A percentile compares a stretch with the other conserved stretches of the same genome.
Evolutionary conservation across 2,888 invertebrate genomes (phyloP).

Genomic region (Nemotelus pantherinus): DNA sequence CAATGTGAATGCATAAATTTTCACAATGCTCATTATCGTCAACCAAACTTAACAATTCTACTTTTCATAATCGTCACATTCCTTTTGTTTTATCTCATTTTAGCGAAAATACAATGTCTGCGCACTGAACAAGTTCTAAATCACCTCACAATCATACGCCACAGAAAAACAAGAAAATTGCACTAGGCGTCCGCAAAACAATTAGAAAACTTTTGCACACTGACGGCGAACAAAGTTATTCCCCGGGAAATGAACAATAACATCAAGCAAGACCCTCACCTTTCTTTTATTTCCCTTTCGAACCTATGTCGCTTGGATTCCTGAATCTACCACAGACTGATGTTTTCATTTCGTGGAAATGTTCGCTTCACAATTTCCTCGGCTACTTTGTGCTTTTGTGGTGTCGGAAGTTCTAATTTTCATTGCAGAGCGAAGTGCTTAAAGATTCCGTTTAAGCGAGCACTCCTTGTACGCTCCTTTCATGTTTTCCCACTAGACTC

Average conservation of each 20-base stretch:
- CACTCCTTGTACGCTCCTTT: not conserved
- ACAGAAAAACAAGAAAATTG: not conserved
- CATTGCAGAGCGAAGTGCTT: conserved; percentile 38
- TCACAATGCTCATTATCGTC: too few species aligned
- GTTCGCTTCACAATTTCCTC: conserved; percentile 21
- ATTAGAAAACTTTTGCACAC: conserved; percentile 4
- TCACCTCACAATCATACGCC: conserved; percentile 9
- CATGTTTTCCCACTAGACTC: not conserved
- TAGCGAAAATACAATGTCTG: too few species aligned
- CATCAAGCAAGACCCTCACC: too few species aligned
- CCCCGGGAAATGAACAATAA: not conserved
- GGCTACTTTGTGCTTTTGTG: conserved; percentile 33
- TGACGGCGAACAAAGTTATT: not conserved
- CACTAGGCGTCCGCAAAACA: conserved; percentile 1
- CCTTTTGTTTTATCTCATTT: too few species aligned
- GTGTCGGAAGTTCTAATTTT: conserved; percentile 38
- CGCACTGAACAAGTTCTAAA: not conserved
- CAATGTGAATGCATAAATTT: too few species aligned
- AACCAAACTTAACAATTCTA: too few species aligned
- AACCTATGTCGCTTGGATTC: too few species aligned
- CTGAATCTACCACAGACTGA: too few species aligned
- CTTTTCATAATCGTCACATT: too few species aligned
- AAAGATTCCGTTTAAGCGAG: conserved; percentile 20
- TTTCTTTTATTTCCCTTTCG: too few species aligned
- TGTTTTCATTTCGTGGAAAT: not conserved